A percentile compares a stretch with the other conserved stretches of the same genome.
Evolutionary conservation across 2,888 invertebrate species (phyloP).

Genomic region (Drosophila borealis): DNA sequence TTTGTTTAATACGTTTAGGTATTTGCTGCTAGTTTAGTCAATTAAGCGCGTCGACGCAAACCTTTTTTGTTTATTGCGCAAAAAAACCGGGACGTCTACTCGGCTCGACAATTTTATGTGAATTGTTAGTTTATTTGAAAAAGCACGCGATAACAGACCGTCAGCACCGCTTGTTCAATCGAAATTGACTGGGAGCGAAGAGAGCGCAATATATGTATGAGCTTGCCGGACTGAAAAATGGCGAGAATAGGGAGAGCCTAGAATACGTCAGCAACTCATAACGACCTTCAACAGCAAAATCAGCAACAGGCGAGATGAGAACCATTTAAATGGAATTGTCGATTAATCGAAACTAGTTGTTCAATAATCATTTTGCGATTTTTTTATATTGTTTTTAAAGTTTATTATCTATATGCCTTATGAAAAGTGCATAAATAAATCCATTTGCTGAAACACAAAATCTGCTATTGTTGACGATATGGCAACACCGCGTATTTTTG

Average conservation of each 20-base stretch:
- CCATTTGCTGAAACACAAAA: background rate
- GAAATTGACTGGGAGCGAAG: slow-evolving; percentile 11
- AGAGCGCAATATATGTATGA: slow-evolving; percentile 4
- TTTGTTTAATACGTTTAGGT: slow-evolving; percentile 27
- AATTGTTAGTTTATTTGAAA: slow-evolving; percentile 46
- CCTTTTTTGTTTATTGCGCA: slow-evolving; percentile 20
- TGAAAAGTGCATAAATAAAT: background rate
- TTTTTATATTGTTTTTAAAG: too few species aligned
- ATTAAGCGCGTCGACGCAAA: slow-evolving; percentile 42
- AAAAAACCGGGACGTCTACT: slow-evolving; percentile 38
- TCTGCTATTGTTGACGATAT: background rate
- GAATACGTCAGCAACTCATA: background rate
- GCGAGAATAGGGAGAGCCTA: slow-evolving; percentile 2
- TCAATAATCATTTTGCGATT: background rate
- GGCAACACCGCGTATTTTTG: slow-evolving; percentile 11
- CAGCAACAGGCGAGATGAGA: background rate
- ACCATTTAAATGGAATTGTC: background rate
- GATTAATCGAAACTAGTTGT: too few species aligned
- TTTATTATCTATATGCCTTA: background rate
- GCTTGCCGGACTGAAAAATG: slow-evolving; percentile 12
- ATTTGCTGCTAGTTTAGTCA: slow-evolving; percentile 21
- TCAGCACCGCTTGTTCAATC: slow-evolving; percentile 11
- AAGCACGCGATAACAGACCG: slow-evolving; percentile 22
- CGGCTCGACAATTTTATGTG: slow-evolving; percentile 33
- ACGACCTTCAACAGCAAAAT: background rate